Conservation (phyloP, 2,888 invertebrate species). For the Zhuqinia jingwanae region DNA sequence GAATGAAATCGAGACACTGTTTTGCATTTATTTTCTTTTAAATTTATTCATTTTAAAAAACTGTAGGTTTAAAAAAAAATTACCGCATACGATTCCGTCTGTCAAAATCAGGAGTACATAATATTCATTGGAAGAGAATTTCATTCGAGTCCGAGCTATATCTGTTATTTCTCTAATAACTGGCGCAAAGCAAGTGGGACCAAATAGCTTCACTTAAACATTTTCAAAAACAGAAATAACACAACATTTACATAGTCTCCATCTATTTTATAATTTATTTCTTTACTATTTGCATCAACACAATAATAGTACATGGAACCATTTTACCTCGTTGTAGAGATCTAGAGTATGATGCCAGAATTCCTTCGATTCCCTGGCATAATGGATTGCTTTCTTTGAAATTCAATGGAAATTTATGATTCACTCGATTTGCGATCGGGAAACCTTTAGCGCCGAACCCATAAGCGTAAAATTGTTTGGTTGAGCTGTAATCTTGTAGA, state of each 20-base stretch:
- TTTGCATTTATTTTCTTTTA: too few species aligned
- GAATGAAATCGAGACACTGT: neutral
- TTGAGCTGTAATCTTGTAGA: conserved; percentile 80
- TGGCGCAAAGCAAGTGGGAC: conserved; percentile 83
- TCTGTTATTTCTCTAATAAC: conserved; percentile 81
- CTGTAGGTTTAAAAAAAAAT: neutral
- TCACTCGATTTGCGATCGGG: conserved; percentile 81
- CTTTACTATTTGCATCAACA: too few species aligned
- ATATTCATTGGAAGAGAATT: conserved; percentile 79
- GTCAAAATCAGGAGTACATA: conserved; percentile 83
- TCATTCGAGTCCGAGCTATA: conserved; percentile 80
- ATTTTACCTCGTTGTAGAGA: conserved; percentile 80
- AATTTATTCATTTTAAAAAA: too few species aligned
- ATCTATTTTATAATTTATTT: too few species aligned
- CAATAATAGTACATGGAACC: too few species aligned
- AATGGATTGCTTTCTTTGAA: conserved; percentile 82
- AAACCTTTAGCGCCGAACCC: conserved; percentile 83
- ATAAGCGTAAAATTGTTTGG: conserved; percentile 83
- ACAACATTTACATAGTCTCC: too few species aligned
- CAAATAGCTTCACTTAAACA: conserved; percentile 82
- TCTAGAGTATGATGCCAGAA: conserved; percentile 81
- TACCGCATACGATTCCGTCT: conserved; percentile 82
- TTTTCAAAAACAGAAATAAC: neutral
- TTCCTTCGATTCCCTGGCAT: conserved; percentile 80
- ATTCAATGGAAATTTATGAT: conserved; percentile 82